phyloP scores from a whole-genome alignment of 2,888 invertebrate genomes.

The Odiellus spinosus region DNA sequence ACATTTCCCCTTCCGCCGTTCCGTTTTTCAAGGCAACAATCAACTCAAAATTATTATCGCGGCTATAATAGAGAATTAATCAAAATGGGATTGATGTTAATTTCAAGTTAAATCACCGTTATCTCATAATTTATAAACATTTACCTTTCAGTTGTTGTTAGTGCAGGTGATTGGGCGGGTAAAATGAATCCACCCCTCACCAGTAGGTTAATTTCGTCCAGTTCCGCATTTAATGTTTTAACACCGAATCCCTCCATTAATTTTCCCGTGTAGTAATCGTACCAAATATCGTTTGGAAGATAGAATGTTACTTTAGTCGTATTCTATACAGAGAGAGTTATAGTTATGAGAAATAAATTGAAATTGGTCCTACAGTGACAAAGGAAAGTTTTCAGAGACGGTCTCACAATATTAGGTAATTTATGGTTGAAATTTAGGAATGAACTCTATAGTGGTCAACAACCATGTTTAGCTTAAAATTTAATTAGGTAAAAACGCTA shows the following conservation, averaged over 20 bases:
- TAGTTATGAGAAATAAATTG: too few relatives aligned
- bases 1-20: conserved; percentile 14
- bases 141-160: background rate
- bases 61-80: conserved; percentile 4
- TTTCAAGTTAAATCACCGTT: background rate
- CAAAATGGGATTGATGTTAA: background rate
- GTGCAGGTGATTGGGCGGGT: background rate
- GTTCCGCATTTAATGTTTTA: background rate
- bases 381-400: too few relatives aligned
- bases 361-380: too few relatives aligned
- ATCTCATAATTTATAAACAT: background rate
- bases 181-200: background rate
- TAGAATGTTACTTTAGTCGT: conserved; percentile 33
- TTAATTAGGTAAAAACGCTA: too few relatives aligned
- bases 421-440: conserved; percentile 1
- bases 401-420: background rate
- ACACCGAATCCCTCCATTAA: background rate
- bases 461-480: too few relatives aligned
- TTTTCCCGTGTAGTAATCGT: conserved; percentile 24
- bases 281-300: conserved; percentile 52
- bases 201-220: background rate
- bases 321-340: too few relatives aligned
- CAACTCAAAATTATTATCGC: conserved; percentile 10
- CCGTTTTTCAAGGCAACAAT: conserved; percentile 9
- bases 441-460: conserved; percentile 13